These are phyloP conservation scores for Amblyjoppa fuscipennis DNA, from an alignment of 2,888 invertebrate genomes.

Conservation along the genomic window DNA sequence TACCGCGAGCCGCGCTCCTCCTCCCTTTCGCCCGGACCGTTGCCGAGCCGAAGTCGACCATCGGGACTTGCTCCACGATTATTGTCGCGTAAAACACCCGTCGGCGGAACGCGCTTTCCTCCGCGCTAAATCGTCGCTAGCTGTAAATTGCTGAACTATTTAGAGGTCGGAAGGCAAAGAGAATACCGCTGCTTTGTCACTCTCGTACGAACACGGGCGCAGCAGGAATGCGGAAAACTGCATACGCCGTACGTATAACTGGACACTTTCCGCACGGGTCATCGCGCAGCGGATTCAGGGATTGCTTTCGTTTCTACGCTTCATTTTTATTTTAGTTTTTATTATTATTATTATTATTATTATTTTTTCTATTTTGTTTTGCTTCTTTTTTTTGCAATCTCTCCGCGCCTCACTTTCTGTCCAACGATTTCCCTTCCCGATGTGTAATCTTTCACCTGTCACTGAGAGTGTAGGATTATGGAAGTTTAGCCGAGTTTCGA, in stretches of 20 bases:
- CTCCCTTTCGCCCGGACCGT: not conserved
- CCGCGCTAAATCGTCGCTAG: constrained; percentile 7
- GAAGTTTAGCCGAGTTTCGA: constrained; percentile 62
- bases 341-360: constrained; percentile 19
- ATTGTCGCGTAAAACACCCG: constrained; percentile 44
- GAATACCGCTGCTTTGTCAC: not conserved
- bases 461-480: constrained; percentile 64
- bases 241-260: not conserved
- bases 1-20: too few relatives aligned
- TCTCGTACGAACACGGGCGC: not conserved
- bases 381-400: constrained; percentile 22
- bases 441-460: constrained; percentile 65
- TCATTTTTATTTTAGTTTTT: constrained; percentile 7
- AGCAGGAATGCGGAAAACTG: not conserved
- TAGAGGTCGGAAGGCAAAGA: not conserved
- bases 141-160: constrained; percentile 19
- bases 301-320: constrained; percentile 34
- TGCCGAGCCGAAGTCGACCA: not conserved
- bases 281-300: constrained; percentile 35
- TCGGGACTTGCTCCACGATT: constrained; percentile 51
- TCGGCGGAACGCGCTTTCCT: not conserved
- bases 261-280: not conserved
- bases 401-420: constrained; percentile 19
- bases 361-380: constrained; percentile 8
- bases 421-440: constrained; percentile 31